Percentiles rank a stretch among this genome's conserved stretches.
Conservation (phyloP, 1,140 invertebrate species). For the Rhizoglyphus robini region DNA sequence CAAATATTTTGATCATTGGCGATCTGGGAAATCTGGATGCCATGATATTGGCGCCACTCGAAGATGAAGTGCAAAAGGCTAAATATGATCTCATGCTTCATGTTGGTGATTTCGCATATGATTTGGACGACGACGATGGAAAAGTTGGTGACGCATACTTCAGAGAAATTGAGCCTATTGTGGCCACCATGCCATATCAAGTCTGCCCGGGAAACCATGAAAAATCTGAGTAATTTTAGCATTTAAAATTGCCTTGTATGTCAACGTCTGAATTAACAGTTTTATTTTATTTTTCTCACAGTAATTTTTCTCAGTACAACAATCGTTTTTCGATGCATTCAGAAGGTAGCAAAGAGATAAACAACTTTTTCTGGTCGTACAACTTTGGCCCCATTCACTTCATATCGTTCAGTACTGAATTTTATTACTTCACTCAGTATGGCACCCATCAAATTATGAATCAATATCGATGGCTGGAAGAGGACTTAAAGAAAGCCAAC, state of each 20-base stretch:
- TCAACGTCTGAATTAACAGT: conserved; percentile 39
- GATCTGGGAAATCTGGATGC: conserved; percentile 84
- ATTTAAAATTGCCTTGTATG: conserved; percentile 58
- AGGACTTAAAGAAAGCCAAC: conserved; percentile 54
- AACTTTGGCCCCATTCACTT: conserved; percentile 83
- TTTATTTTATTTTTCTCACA: conserved; percentile 42
- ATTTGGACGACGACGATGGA: conserved; percentile 59
- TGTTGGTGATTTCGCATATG: conserved; percentile 73
- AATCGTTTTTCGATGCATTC: conserved; percentile 49
- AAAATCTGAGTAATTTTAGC: conserved; percentile 52
- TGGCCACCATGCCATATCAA: conserved; percentile 79
- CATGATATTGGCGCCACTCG: conserved; percentile 56
- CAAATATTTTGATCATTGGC: conserved; percentile 64
- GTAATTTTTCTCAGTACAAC: conserved; percentile 74
- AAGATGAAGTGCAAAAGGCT: conserved; percentile 58
- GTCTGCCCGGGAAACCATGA: conserved; percentile 81
- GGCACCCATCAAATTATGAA: conserved; percentile 60
- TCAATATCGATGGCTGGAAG: conserved; percentile 77
- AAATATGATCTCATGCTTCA: conserved; percentile 76
- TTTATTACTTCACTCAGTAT: conserved; percentile 76
- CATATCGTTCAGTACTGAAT: conserved; percentile 79
- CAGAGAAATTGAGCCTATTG: conserved; percentile 69
- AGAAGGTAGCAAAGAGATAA: conserved; percentile 14
- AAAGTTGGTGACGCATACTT: conserved; percentile 74
- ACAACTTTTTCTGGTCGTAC: conserved; percentile 29